Evolutionary conservation across 2,797 vertebrate genomes (phyloP), one percentile per base, ranked within the genome.

Genomic region (Argentina silus): DNA sequence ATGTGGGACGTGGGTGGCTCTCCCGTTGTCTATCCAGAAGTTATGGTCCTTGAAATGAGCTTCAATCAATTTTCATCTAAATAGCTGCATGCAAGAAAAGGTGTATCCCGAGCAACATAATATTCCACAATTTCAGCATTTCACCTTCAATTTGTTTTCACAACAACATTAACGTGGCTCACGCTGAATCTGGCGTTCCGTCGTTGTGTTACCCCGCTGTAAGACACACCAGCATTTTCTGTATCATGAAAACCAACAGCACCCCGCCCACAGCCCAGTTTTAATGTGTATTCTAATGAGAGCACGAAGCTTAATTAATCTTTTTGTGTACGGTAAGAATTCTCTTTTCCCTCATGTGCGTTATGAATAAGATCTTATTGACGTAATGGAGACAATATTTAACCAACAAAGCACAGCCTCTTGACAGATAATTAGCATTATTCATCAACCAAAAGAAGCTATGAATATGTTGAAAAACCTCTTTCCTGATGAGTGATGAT

Each of bases 371-470:
- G 19, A 36, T 9, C 7, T 3, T 44, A 44, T 14, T 48, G 69
- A 67, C 0, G 5, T 82, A 74, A 79, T 77, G 76, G 83, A 85
- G 76, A 79, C 76, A 60, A 53, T 78, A 70, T 77, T 68, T 59
- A 78, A 63, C 76, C 66, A 70, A 61, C 63, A 59, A 44, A 57
- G 12, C 17, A 17, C 48, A 69, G 64, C 69, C 51, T 5, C 65
- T 36, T 85, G 78, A 83, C 77, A 79, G 74, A 79, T 79, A 47
- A 79, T 85, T 79, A 85, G 56, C 63, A 66, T 73, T 78, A 66
- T 70, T 79, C 77, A 83, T 81, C 75, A 75, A 64, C 47, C 79
- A 72, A 65, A 76, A 72, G 64, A 65, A 73, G 45, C 57, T 73
- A 67, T 74, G 61, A 77, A 73, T 73, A 73, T 62, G 80, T 71